phyloP scores from a whole-genome alignment of 2,113 vertebrate species.

The Anarhynchus alexandrinus region DNA sequence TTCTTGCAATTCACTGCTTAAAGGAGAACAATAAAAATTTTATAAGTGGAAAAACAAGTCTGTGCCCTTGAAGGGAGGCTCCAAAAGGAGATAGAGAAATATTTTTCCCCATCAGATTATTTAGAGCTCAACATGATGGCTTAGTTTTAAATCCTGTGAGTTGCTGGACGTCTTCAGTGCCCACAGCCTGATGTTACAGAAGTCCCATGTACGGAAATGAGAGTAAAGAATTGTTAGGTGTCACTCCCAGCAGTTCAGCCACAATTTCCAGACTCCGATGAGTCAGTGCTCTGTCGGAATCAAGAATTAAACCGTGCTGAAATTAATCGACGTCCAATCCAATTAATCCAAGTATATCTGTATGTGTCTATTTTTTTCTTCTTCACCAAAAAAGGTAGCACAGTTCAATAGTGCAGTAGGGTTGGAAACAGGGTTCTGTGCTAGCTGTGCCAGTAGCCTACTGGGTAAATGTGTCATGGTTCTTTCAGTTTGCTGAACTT shows the following conservation, averaged over 20 bases:
- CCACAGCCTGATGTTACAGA: background rate
- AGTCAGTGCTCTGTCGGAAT: background rate
- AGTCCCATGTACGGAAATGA: background rate
- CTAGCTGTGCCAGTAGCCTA: background rate
- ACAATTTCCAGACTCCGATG: background rate
- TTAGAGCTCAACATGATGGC: background rate
- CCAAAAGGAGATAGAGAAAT: background rate
- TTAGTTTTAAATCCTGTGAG: background rate
- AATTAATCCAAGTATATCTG: background rate
- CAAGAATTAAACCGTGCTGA: background rate
- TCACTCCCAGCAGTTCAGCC: background rate
- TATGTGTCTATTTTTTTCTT: background rate
- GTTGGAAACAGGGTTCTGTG: background rate
- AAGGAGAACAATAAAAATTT: background rate
- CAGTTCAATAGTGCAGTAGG: background rate
- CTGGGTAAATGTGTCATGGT: fast-evolving
- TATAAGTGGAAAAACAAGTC: background rate
- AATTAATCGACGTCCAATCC: background rate
- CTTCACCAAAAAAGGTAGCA: background rate
- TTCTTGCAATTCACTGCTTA: background rate
- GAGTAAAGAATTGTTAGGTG: background rate
- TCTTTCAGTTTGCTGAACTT: background rate
- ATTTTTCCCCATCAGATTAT: background rate
- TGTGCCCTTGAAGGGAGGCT: background rate
- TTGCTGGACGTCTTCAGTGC: background rate